phyloP scores from a whole-genome alignment of 2,113 vertebrate species.

The Protomyctophum bolini region DNA sequence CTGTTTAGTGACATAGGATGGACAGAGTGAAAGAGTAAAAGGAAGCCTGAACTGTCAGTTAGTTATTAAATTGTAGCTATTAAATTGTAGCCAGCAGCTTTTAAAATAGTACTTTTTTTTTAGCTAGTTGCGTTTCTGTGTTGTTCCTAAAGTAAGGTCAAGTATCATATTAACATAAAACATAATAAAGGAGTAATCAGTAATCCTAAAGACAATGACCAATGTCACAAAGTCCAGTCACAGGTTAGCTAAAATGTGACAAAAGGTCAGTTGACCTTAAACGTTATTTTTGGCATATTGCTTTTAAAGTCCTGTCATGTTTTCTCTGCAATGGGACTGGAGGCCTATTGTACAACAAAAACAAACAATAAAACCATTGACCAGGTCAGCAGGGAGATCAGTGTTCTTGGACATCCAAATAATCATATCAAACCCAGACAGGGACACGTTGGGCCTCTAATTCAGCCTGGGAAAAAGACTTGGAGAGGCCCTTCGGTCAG shows the following conservation, averaged over 20 bases:
- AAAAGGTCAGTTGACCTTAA: slow-evolving; percentile 21
- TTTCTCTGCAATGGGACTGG: background rate
- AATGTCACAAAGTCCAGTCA: slow-evolving; percentile 67
- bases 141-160: slow-evolving; percentile 30
- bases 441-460: too few species aligned
- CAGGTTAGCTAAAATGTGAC: slow-evolving; percentile 41
- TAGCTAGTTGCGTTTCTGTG: slow-evolving; percentile 2
- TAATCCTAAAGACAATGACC: slow-evolving; percentile 50
- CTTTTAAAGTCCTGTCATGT: background rate
- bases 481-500: too few species aligned
- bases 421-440: too few species aligned
- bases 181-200: slow-evolving; percentile 61
- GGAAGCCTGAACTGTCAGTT: slow-evolving; percentile 47
- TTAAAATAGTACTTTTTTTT: slow-evolving; percentile 1
- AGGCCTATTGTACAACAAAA: background rate
- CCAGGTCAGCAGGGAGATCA: too few species aligned
- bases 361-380: background rate
- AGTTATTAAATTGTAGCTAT: slow-evolving; percentile 55
- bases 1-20: slow-evolving; percentile 35
- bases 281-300: background rate
- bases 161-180: slow-evolving; percentile 68
- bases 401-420: too few species aligned
- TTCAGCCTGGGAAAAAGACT: too few species aligned
- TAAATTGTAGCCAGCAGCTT: slow-evolving; percentile 28
- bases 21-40: slow-evolving; percentile 37